These are phyloP conservation scores for Platalea minor DNA, from an alignment of 2,797 vertebrate genomes.

Conservation along the genomic window DNA sequence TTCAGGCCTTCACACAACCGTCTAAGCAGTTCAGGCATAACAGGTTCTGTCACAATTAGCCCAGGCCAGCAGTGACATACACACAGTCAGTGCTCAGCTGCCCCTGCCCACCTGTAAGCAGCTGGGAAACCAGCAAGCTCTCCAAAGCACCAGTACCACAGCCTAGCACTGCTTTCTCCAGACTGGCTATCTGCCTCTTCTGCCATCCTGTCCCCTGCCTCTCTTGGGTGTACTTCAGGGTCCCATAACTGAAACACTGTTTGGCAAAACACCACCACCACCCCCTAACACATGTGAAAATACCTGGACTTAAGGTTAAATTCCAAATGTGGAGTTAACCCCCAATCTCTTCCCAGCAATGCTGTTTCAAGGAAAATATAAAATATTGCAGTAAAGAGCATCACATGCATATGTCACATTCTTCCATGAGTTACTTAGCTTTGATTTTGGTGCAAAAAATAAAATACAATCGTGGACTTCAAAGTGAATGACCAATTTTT, in stretches of 20 bases:
- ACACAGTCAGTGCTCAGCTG: not conserved
- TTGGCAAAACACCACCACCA: not conserved
- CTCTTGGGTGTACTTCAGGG: not conserved
- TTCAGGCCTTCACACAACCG: not conserved
- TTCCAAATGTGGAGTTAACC: not conserved
- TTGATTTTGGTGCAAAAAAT: not conserved
- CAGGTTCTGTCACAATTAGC: not conserved
- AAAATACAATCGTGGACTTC: not conserved
- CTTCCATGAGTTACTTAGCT: not conserved
- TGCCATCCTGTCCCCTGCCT: not conserved
- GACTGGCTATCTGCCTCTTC: not conserved
- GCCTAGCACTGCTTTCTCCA: too few species aligned
- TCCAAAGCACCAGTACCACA: not conserved
- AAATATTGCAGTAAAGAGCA: not conserved
- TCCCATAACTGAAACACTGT: not conserved
- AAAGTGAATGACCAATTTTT: not conserved
- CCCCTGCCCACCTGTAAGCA: not conserved
- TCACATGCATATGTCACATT: not conserved
- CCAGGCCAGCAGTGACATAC: too few species aligned
- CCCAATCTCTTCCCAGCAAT: not conserved
- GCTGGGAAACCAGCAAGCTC: not conserved
- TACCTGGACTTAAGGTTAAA: not conserved
- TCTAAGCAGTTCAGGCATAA: not conserved
- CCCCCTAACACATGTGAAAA: accelerated
- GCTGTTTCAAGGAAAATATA: not conserved